Percentiles rank a stretch among this genome's conserved stretches.
phyloP scores from a whole-genome alignment of 2,888 invertebrate genomes.

The Sminthurides aquaticus region DNA sequence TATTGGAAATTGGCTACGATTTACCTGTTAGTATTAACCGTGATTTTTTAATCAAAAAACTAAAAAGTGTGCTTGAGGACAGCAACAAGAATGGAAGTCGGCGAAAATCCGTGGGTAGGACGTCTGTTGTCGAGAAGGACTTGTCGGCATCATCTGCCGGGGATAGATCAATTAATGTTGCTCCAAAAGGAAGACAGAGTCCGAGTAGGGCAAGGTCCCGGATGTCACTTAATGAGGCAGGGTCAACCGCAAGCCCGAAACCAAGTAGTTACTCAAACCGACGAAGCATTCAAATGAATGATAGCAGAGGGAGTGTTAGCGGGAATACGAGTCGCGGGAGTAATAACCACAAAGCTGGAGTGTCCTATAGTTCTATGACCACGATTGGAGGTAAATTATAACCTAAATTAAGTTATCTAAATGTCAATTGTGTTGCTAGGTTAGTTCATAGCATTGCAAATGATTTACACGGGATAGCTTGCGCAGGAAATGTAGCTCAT shows the following conservation, averaged over 20 bases:
- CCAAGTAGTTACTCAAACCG: neutral
- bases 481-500: neutral
- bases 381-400: neutral
- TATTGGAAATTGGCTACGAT: conserved; percentile 66
- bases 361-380: conserved; percentile 7
- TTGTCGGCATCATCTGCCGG: neutral
- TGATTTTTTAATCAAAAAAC: conserved; percentile 34
- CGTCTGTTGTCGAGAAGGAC: conserved; percentile 14
- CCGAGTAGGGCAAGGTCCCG: conserved; percentile 9
- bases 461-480: too few species aligned
- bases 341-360: neutral
- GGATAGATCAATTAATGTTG: neutral
- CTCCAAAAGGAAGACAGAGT: conserved; percentile 3
- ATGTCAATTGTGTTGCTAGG: too few species aligned
- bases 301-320: neutral
- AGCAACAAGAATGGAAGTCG: conserved; percentile 23
- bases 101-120: conserved; percentile 19
- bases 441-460: too few species aligned
- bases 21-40: conserved; percentile 61
- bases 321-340: neutral
- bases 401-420: too few species aligned
- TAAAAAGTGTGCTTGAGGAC: conserved; percentile 24
- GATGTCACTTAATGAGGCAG: conserved; percentile 17
- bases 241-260: conserved; percentile 4
- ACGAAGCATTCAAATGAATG: neutral